Percentiles rank a stretch among this genome's conserved stretches.
These are phyloP conservation scores for Sturnira hondurensis DNA, from an alignment of 2,113 vertebrate species.

Conservation along the genomic window DNA sequence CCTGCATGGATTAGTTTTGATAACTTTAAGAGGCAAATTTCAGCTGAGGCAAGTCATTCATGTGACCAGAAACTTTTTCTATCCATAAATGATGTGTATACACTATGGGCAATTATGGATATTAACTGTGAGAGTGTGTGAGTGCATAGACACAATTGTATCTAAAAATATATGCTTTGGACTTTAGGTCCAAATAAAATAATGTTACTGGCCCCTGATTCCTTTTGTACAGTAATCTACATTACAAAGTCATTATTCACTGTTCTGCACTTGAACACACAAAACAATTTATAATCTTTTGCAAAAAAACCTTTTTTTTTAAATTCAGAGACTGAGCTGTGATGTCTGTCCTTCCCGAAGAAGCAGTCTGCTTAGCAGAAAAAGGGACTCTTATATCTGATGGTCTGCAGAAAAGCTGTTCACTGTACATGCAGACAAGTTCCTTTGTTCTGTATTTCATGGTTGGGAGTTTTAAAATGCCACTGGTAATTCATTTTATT, in stretches of 20 bases:
- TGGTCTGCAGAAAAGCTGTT: not conserved
- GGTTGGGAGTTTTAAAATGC: not conserved
- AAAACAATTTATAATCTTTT: not conserved
- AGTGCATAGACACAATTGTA: too few relatives aligned
- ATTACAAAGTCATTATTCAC: not conserved
- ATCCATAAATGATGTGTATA: not conserved
- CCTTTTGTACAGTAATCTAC: not conserved
- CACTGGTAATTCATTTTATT: not conserved
- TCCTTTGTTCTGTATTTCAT: not conserved
- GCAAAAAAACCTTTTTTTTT: not conserved
- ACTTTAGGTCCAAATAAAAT: constrained; percentile 47
- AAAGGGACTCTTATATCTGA: not conserved
- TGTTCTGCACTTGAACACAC: not conserved
- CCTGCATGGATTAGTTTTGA: not conserved
- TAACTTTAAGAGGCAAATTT: not conserved
- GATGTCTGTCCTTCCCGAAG: not conserved
- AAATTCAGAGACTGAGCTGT: not conserved
- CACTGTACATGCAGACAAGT: not conserved
- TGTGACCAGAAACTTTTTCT: not conserved
- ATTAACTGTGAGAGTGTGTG: not conserved
- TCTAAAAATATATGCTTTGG: not conserved
- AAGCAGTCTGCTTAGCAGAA: not conserved
- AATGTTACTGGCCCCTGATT: constrained; percentile 5
- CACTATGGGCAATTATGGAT: not conserved
- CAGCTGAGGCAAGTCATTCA: not conserved